Percentiles rank a stretch among this genome's conserved stretches.
These are phyloP conservation scores for Rhinolophus ferrumequinum DNA, from an alignment of 2,113 vertebrate species.

Conservation along the genomic window DNA sequence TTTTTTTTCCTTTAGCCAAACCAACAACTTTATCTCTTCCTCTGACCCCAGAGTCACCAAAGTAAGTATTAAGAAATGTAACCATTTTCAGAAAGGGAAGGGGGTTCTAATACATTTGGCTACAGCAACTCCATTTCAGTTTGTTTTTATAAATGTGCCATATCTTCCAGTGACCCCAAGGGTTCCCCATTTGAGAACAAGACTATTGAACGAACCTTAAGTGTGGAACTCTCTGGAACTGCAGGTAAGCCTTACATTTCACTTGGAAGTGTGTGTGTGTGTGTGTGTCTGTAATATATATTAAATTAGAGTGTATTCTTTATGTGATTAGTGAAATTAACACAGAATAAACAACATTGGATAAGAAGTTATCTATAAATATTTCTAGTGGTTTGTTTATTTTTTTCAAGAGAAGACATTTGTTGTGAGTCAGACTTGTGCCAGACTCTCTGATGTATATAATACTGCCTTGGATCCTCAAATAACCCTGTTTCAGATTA, in stretches of 20 bases:
- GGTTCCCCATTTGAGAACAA: constrained; percentile 99
- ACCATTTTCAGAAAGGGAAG: constrained; percentile 93
- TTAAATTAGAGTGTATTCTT: background rate
- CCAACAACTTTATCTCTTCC: constrained; percentile 99
- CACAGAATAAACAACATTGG: background rate
- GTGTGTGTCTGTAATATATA: background rate
- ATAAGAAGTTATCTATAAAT: constrained; percentile 2
- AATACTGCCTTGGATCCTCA: background rate
- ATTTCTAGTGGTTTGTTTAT: constrained; percentile 14
- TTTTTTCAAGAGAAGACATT: background rate
- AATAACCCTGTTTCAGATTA: background rate
- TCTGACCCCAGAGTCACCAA: constrained; percentile 99
- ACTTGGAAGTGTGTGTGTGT: constrained; percentile 46
- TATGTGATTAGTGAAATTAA: constrained; percentile 40
- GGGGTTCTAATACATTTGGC: constrained; percentile 92
- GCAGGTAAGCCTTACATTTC: constrained; percentile 92
- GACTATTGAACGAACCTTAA: constrained; percentile 99
- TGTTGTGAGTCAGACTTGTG: background rate
- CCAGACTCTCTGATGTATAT: background rate
- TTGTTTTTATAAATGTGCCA: constrained; percentile 92
- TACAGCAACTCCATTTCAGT: constrained; percentile 92
- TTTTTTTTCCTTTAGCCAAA: constrained; percentile 96
- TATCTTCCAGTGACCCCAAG: constrained; percentile 99
- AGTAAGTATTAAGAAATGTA: constrained; percentile 98
- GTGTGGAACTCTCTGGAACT: constrained; percentile 99